A percentile compares a stretch with the other conserved stretches of the same genome.
Evolutionary conservation across 2,888 invertebrate genomes (phyloP).

Genomic region (Scaeva pyrastri): DNA sequence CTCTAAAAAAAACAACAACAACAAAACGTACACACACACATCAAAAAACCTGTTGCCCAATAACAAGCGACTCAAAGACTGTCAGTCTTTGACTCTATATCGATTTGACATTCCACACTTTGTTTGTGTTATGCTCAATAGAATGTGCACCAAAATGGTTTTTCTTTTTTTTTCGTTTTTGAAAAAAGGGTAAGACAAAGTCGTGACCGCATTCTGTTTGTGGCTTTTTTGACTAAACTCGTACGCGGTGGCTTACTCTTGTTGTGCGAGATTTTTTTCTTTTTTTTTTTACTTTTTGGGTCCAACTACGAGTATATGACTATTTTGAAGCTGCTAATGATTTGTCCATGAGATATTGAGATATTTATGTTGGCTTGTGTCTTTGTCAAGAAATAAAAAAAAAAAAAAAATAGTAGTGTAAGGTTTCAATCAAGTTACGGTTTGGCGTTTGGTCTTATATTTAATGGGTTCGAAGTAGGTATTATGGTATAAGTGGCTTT

Average conservation of each 20-base stretch:
- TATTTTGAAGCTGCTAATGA: slow-evolving; percentile 28
- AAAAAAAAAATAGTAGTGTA: slow-evolving; percentile 23
- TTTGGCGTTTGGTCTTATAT: slow-evolving; percentile 12
- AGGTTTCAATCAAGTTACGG: slow-evolving; percentile 15
- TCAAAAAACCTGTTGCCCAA: slow-evolving; percentile 56
- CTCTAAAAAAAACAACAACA: background rate
- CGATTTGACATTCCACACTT: slow-evolving; percentile 66
- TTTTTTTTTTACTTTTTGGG: background rate
- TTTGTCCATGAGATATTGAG: slow-evolving; percentile 50
- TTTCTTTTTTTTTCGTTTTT: too few relatives aligned
- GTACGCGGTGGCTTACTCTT: slow-evolving; percentile 52
- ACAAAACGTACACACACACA: background rate
- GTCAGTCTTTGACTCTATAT: slow-evolving; percentile 41
- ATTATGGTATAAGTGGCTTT: background rate
- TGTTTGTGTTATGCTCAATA: slow-evolving; percentile 44
- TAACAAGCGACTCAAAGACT: too few relatives aligned
- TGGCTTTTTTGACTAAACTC: slow-evolving; percentile 34
- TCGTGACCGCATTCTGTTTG: slow-evolving; percentile 70
- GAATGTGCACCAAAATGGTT: slow-evolving; percentile 43
- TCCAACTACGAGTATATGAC: background rate
- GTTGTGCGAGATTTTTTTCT: slow-evolving; percentile 30
- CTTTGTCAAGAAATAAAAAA: slow-evolving; percentile 21
- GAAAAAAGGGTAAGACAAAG: slow-evolving; percentile 44
- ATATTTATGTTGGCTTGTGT: background rate
- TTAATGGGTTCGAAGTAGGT: slow-evolving; percentile 14